A percentile compares a stretch with the other conserved stretches of the same genome.
Conservation (phyloP, 2,113 vertebrate species). For the Paramisgurnus dabryanus region DNA sequence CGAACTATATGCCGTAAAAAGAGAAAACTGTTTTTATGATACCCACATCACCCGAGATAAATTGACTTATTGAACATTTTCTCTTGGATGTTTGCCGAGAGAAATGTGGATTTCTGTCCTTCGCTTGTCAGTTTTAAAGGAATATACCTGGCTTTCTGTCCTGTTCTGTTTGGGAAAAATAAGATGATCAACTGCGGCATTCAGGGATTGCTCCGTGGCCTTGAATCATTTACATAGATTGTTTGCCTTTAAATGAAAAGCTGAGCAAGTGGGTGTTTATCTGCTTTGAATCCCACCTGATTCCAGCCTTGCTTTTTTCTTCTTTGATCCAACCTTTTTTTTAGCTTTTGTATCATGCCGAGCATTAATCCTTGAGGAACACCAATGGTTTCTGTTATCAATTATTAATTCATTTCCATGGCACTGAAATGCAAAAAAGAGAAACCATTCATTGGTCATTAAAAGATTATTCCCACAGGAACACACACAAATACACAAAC, state of each 20-base stretch:
- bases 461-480: slow-evolving; percentile 37
- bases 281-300: slow-evolving; percentile 43
- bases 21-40: slow-evolving; percentile 8
- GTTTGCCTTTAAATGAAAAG: slow-evolving; percentile 43
- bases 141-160: not conserved
- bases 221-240: slow-evolving; percentile 37
- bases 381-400: slow-evolving; percentile 44
- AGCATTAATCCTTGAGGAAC: slow-evolving; percentile 47
- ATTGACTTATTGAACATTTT: slow-evolving; percentile 28
- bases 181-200: slow-evolving; percentile 32
- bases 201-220: slow-evolving; percentile 37
- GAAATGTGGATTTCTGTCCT: slow-evolving; percentile 42
- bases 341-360: slow-evolving; percentile 18
- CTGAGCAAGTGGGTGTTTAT: slow-evolving; percentile 46
- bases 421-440: slow-evolving; percentile 32
- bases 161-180: slow-evolving; percentile 15
- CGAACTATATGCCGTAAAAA: not conserved
- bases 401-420: slow-evolving; percentile 47
- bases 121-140: slow-evolving; percentile 28
- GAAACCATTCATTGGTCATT: slow-evolving; percentile 45
- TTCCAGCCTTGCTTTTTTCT: slow-evolving; percentile 10
- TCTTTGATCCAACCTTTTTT: slow-evolving; percentile 10
- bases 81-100: slow-evolving; percentile 13
- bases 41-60: slow-evolving; percentile 8
- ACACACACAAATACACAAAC: not conserved